These are phyloP conservation scores for Bombus picipes DNA, from an alignment of 1,140 invertebrate genomes.

Conservation along the genomic window DNA sequence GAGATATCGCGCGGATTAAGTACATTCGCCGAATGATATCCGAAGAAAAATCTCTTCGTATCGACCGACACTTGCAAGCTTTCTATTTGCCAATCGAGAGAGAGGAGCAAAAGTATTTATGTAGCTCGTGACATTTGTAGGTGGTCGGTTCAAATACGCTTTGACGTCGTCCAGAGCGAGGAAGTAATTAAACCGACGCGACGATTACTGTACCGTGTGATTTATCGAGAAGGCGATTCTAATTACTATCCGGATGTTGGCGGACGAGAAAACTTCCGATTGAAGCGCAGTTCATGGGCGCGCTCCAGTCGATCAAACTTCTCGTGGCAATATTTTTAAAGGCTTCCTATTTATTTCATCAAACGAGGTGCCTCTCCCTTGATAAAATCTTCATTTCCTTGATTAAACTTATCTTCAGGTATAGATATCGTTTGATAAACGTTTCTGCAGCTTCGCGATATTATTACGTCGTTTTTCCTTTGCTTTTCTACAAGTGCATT, in stretches of 20 bases:
- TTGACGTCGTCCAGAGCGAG: constrained; percentile 48
- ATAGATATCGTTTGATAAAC: not conserved
- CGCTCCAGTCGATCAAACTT: not conserved
- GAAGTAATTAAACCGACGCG: constrained; percentile 60
- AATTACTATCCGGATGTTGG: constrained; percentile 52
- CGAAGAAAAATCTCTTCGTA: not conserved
- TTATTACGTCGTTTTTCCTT: not conserved
- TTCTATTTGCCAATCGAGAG: not conserved
- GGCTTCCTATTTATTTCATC: constrained; percentile 1
- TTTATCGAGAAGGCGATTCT: constrained; percentile 60
- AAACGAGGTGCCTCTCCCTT: not conserved
- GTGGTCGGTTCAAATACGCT: constrained; percentile 21
- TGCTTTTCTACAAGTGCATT: not conserved
- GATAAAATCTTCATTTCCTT: not conserved
- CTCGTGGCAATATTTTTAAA: not conserved
- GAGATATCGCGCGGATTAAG: not conserved
- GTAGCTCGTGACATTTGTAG: constrained; percentile 48
- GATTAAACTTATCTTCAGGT: not conserved
- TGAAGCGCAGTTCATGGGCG: not conserved
- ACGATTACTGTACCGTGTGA: constrained; percentile 48
- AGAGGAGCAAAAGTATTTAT: constrained; percentile 7
- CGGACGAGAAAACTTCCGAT: constrained; percentile 27
- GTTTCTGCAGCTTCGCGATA: not conserved
- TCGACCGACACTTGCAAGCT: not conserved
- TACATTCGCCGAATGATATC: no score